Evolutionary conservation across 2,113 vertebrate species (phyloP).

Genomic region (Noctilio leporinus): DNA sequence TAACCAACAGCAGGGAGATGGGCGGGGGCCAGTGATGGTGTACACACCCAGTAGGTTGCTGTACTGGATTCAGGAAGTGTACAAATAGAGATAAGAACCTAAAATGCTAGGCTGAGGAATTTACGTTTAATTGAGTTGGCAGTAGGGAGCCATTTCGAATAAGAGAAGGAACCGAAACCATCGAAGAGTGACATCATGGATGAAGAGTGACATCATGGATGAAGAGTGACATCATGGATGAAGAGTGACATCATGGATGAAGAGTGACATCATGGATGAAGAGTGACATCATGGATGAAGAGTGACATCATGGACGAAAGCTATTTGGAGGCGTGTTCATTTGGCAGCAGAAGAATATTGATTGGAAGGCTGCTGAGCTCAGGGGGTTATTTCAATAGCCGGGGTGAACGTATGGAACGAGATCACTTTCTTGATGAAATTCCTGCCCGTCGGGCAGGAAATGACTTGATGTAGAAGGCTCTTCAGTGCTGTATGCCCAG

Average conservation of each 20-base stretch:
- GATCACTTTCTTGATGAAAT: conserved; percentile 29
- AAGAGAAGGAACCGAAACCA: not conserved
- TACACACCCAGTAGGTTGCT: too few species aligned
- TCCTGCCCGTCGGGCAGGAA: conserved; percentile 5
- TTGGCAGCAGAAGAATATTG: not conserved
- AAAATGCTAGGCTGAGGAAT: not conserved
- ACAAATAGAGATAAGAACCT: not conserved
- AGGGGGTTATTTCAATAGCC: not conserved
- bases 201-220: not conserved
- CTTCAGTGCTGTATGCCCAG: not conserved
- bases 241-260: not conserved
- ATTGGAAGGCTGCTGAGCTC: not conserved
- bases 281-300: not conserved
- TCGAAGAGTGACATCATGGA: not conserved
- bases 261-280: not conserved
- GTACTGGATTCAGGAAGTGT: fast-evolving
- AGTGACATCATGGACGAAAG: not conserved
- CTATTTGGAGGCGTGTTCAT: not conserved
- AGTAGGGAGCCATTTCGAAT: not conserved
- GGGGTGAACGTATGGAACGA: not conserved
- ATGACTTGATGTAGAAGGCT: conserved; percentile 5
- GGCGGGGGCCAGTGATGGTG: not conserved
- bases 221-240: not conserved
- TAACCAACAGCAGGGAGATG: not conserved
- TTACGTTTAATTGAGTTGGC: not conserved